phyloP scores from a whole-genome alignment of 2,113 vertebrate species.

The Oryzias melastigma region DNA sequence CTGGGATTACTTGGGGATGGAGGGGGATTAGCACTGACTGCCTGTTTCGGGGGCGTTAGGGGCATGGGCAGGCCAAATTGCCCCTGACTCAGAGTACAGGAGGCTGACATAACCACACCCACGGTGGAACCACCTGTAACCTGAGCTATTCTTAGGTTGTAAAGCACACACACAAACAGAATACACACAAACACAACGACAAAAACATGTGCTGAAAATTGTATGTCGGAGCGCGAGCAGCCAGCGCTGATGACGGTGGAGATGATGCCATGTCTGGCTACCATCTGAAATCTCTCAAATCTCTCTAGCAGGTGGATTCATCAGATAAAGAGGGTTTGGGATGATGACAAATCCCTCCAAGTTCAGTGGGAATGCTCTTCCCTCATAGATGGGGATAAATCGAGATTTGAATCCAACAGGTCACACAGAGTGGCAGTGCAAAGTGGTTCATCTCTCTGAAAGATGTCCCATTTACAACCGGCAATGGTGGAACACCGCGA shows the following conservation, averaged over 20 bases:
- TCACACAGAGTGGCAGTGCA: constrained; percentile 59
- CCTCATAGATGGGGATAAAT: constrained; percentile 61
- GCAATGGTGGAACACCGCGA: constrained; percentile 28
- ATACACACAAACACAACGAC: constrained; percentile 39
- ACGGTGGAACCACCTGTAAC: constrained; percentile 61
- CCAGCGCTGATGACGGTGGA: constrained; percentile 35
- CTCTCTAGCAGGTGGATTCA: constrained; percentile 77
- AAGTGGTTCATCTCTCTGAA: constrained; percentile 57
- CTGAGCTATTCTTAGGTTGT: constrained; percentile 52
- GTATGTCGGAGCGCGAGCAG: constrained; percentile 33
- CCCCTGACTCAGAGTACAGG: constrained; percentile 71
- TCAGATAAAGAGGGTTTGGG: constrained; percentile 76
- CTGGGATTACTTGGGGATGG: constrained; percentile 78
- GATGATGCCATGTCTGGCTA: constrained; percentile 44
- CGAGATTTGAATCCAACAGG: constrained; percentile 66
- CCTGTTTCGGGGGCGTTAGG: constrained; percentile 77
- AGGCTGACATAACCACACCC: constrained; percentile 60
- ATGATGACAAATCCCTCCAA: constrained; percentile 74
- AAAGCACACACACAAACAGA: constrained; percentile 5
- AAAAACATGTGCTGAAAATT: constrained; percentile 39
- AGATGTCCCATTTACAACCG: constrained; percentile 51
- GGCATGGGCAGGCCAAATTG: constrained; percentile 69
- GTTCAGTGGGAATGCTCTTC: constrained; percentile 67
- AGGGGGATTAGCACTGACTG: constrained; percentile 78
- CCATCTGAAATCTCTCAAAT: constrained; percentile 70